Evolutionary conservation across 2,888 invertebrate genomes (phyloP), one percentile per base, ranked within the genome.

Genomic region (Netelia inedita): DNA sequence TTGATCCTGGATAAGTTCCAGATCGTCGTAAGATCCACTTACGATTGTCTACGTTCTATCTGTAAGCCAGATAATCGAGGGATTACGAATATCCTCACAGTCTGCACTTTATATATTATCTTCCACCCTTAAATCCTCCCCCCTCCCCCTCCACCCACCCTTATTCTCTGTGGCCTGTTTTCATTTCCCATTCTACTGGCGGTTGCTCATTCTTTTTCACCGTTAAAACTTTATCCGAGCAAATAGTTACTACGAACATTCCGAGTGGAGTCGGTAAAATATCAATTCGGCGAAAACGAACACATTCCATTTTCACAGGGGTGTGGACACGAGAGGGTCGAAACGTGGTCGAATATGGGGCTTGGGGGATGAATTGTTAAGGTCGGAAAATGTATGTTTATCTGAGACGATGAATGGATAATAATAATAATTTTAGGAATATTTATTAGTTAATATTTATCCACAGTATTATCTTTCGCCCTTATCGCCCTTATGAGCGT

Each of bases 61-160:
- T 6, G 43, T 72, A 72, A 72, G 59, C 57, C 21, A 59, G 59
- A 59, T 72, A 21, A 21, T 57, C 41, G 19, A 59, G 43, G 59
- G 46, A 59, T 72, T 61, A 59, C 59, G 59, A 61, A 61, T 23
- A 73, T 73, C 73, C 46, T 46, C 61, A n/a, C 61, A 73, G 73
- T 73, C 9, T 46, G 2, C 46, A 73, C 11, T 73, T 61, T 61
- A 73, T 73, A 46, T 59, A 35, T 35, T 57, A 16, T 46, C 46
- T 46, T 46, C 46, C 14, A 46, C 11, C 71, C 28, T 6, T 35
- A 8, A 11, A 11, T 57, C 57, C 1, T 28, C 55, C 55, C 69
- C 69, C 69, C 10, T 21, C 55, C n/a, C 55, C 55, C 53, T 69
- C 10, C 28, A 2, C 1, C 9, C 55, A 28, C 16, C 9, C 19